These are phyloP conservation scores for Drosophila saltans DNA, from an alignment of 1,140 invertebrate genomes.

Conservation along the genomic window DNA sequence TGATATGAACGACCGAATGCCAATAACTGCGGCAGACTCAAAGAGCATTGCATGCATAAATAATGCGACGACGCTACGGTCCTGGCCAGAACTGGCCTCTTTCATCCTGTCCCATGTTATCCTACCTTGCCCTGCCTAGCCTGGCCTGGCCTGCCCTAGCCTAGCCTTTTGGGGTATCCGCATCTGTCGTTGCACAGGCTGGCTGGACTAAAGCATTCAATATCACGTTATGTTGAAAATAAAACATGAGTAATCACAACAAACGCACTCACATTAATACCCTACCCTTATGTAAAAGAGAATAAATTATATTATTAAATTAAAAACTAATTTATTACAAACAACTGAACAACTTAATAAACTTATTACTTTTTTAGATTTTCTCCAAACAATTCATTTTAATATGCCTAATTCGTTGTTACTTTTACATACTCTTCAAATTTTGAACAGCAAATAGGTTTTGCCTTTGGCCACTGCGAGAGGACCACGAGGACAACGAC, in stretches of 20 bases:
- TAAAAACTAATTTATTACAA: too few relatives aligned
- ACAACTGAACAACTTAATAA: too few relatives aligned
- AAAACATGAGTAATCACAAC: not conserved
- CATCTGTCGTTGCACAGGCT: conserved; percentile 28
- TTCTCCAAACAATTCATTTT: too few relatives aligned
- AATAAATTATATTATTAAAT: too few relatives aligned
- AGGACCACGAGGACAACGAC: conserved; percentile 7
- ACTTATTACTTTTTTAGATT: too few relatives aligned
- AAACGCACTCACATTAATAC: not conserved
- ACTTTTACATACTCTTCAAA: not conserved
- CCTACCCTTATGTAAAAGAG: not conserved
- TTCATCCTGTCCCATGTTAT: not conserved
- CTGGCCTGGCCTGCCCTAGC: not conserved
- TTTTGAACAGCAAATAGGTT: conserved; percentile 29
- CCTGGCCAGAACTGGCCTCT: conserved; percentile 11
- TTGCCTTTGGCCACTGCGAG: conserved; percentile 25
- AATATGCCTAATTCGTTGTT: not conserved
- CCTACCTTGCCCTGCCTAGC: not conserved
- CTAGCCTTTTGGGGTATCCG: conserved; percentile 17
- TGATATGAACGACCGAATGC: conserved; percentile 40
- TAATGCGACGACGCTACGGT: conserved; percentile 54
- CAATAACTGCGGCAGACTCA: conserved; percentile 78
- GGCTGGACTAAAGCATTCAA: conserved; percentile 35
- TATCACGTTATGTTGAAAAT: conserved; percentile 50
- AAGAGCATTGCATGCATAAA: conserved; percentile 80